Percentiles rank a stretch among this genome's conserved stretches.
Evolutionary conservation across 2,797 vertebrate species (phyloP).

Genomic region (Cossypha heuglini): DNA sequence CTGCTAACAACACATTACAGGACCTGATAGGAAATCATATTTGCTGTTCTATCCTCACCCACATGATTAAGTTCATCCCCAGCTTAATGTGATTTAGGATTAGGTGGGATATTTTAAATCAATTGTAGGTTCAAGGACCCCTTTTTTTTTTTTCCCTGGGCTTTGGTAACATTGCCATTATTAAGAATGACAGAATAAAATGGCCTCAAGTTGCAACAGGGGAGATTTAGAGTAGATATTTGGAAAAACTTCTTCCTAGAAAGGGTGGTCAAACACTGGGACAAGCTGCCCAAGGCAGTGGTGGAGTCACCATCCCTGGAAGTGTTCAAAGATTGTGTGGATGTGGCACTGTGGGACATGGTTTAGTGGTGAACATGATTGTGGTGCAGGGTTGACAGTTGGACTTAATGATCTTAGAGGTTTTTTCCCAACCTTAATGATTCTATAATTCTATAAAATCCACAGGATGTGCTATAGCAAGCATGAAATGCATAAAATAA

Average conservation of each 20-base stretch:
- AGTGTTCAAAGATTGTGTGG: not conserved
- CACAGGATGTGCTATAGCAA: not conserved
- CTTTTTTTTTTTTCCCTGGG: too few species aligned
- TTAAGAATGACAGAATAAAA: not conserved
- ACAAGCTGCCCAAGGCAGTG: not conserved
- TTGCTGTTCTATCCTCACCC: not conserved
- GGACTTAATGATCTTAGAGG: not conserved
- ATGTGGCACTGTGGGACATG: not conserved
- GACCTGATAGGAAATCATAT: not conserved
- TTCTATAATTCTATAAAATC: not conserved
- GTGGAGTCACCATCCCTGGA: not conserved
- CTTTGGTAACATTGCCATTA: not conserved
- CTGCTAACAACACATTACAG: not conserved
- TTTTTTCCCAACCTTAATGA: not conserved
- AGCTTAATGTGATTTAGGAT: not conserved
- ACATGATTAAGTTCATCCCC: not conserved
- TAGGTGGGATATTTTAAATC: not conserved
- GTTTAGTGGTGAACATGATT: not conserved
- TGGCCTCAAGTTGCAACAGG: not conserved
- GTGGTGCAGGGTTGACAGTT: rapidly evolving
- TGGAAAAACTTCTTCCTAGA: not conserved
- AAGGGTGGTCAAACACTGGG: not conserved
- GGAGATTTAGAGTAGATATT: not conserved
- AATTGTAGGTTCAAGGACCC: not conserved
- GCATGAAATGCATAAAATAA: not conserved